These are phyloP conservation scores for Podarcis raffonei DNA, from an alignment of 2,113 vertebrate genomes.

Conservation along the genomic window DNA sequence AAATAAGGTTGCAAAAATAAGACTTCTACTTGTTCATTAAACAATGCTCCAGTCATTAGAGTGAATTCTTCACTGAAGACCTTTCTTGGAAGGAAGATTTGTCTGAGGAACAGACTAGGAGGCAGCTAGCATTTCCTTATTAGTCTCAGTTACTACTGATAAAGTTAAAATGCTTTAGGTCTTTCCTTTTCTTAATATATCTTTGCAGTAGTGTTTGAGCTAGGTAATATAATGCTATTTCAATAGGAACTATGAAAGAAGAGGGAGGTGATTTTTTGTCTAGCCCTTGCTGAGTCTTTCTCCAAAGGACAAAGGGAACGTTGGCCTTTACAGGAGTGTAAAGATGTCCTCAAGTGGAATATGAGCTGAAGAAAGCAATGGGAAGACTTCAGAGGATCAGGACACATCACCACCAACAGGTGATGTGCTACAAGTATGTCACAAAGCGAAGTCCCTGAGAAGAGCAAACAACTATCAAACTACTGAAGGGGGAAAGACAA, in stretches of 20 bases:
- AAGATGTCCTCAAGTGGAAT: too few species aligned
- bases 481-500: too few species aligned
- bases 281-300: background rate
- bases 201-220: background rate
- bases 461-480: too few species aligned
- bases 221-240: background rate
- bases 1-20: background rate
- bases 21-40: background rate
- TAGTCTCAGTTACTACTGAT: background rate
- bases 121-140: background rate
- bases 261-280: too few species aligned
- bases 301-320: background rate
- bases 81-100: background rate
- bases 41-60: background rate
- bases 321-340: too few species aligned
- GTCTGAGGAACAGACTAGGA: background rate
- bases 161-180: background rate
- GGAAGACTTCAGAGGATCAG: too few species aligned
- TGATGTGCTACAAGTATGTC: too few species aligned
- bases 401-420: too few species aligned
- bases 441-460: too few species aligned
- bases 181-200: background rate
- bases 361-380: too few species aligned
- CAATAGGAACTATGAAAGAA: background rate
- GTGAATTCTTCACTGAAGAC: background rate